These are phyloP conservation scores for Ambastaia sidthimunki DNA, from an alignment of 2,797 vertebrate species.

Conservation along the genomic window DNA sequence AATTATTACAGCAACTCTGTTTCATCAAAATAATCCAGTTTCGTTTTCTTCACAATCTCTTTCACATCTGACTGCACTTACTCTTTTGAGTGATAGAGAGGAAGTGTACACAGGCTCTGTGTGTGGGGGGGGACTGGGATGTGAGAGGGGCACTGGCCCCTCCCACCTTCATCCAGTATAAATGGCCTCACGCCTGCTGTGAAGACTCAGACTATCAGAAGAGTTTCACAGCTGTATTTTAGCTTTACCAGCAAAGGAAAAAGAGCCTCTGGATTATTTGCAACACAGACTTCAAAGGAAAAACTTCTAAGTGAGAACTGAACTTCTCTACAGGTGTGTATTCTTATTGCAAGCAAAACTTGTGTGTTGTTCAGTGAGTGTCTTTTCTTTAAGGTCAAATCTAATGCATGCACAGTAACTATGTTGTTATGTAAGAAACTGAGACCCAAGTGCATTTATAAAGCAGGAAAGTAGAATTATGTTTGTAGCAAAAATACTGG, in stretches of 20 bases:
- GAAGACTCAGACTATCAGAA: slow-evolving; percentile 77
- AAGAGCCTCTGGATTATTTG: slow-evolving; percentile 79
- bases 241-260: slow-evolving; percentile 68
- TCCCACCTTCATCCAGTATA: slow-evolving; percentile 80
- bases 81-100: slow-evolving; percentile 33
- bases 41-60: slow-evolving; percentile 15
- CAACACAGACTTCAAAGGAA: slow-evolving; percentile 63
- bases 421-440: slow-evolving; percentile 74
- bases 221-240: slow-evolving; percentile 80
- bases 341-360: slow-evolving; percentile 38
- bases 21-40: neutral
- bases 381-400: slow-evolving; percentile 71
- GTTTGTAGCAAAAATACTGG: slow-evolving; percentile 40
- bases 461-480: slow-evolving; percentile 37
- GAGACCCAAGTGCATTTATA: slow-evolving; percentile 59
- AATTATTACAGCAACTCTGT: neutral
- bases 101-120: slow-evolving; percentile 42
- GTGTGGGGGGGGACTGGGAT: slow-evolving; percentile 54
- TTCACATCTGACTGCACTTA: slow-evolving; percentile 40
- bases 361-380: slow-evolving; percentile 60
- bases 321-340: slow-evolving; percentile 73
- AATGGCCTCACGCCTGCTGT: slow-evolving; percentile 73
- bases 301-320: slow-evolving; percentile 58
- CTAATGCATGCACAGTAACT: slow-evolving; percentile 72
- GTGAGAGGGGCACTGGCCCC: slow-evolving; percentile 67